phyloP scores from a whole-genome alignment of 2,113 vertebrate genomes.

The Emydura subglobosa region DNA sequence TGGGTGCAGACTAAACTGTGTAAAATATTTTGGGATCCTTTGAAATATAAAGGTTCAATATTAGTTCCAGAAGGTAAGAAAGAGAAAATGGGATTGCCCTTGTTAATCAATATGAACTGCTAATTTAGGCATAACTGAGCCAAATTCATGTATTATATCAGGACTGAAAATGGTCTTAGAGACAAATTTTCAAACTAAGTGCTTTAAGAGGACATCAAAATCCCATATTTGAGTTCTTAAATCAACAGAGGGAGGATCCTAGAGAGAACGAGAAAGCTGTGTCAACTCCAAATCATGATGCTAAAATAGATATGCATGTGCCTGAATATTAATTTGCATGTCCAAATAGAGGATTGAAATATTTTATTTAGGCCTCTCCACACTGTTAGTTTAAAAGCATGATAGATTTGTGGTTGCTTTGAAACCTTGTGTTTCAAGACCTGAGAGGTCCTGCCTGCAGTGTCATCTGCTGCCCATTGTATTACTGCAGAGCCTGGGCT shows the following conservation, averaged over 20 bases:
- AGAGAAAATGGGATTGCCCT: neutral
- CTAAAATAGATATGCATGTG: neutral
- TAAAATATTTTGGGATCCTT: neutral
- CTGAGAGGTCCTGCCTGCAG: neutral
- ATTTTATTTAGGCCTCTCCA: neutral
- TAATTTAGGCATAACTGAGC: neutral
- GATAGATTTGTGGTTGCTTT: neutral
- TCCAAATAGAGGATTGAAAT: neutral
- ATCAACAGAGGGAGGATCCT: neutral
- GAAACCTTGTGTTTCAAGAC: neutral
- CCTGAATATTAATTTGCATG: neutral
- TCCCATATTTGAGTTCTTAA: neutral
- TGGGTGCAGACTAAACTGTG: neutral
- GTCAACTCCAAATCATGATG: neutral
- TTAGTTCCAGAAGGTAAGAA: neutral
- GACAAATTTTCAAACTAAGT: neutral
- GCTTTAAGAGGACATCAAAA: neutral
- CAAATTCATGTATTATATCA: neutral
- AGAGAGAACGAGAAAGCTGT: neutral
- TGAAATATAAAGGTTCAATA: neutral
- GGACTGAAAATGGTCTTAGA: neutral
- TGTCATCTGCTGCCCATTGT: neutral
- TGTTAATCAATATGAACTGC: neutral
- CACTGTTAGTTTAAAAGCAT: neutral
- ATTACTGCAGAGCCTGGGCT: neutral